Evolutionary conservation across 2,888 invertebrate genomes (phyloP), one percentile per base, ranked within the genome.

Genomic region (Polylopha cassiicola): DNA sequence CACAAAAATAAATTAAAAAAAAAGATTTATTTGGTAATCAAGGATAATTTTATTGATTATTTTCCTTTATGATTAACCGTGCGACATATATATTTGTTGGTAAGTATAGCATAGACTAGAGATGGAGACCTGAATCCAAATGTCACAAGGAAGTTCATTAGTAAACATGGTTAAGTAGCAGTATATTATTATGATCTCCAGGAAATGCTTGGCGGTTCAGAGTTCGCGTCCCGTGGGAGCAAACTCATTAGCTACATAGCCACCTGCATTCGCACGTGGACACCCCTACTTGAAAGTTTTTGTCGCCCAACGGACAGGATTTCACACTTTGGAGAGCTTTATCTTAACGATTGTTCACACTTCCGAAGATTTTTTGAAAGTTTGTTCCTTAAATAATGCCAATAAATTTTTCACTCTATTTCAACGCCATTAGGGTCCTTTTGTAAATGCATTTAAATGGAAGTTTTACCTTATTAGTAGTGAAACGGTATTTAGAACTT

Each of bases 201-300:
- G 73, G 71, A 79, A 77, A 69, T 75, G 53, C 64, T 58, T 59
- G 42, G 58, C 61, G 65, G 69, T 65, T 64, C 67, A 65, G 43
- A 53, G 70, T 65, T 67, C 66, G 65, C 51, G 66, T 74, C 79
- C 71, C 80, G 76, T 73, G 80, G 66, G 79, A 78, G 65, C 70
- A 53, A 46, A 43, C 48, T 58, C 62, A 51, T 62, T 62, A 59
- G 49, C 34, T 34, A 23, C 22, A 26, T 39, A 23, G 24, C 23
- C 37, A 54, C 53, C 71, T 72, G 74, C 61, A 43, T 30, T 27
- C 57, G 72, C 75, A 69, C 74, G 75, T 74, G 74, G 73, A 61
- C 58, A 64, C 58, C 56, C 43, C 31, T 20, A 46, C 39, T 37
- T 36, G 49, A 51, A 64, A 68, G 51, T 70, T 73, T 67, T 73